Percentiles rank a stretch among this genome's conserved stretches.
These are phyloP conservation scores for Astropecten irregularis DNA, from an alignment of 53 echinoderm and acorn worm genomes.

Conservation along the genomic window DNA sequence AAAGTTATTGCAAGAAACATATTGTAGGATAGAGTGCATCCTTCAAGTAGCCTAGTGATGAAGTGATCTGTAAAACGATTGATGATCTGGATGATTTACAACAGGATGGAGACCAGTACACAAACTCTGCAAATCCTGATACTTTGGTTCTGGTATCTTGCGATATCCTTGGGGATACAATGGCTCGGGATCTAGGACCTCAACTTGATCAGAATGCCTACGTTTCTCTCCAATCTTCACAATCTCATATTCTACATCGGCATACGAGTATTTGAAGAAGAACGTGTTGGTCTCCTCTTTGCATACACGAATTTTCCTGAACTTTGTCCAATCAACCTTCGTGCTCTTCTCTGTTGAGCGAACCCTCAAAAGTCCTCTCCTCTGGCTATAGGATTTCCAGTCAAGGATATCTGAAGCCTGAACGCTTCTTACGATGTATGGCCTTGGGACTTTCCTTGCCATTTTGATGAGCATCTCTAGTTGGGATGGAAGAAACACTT, in stretches of 20 bases:
- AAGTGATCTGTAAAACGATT: slow-evolving; percentile 6
- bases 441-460: slow-evolving; percentile 21
- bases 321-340: slow-evolving; percentile 51
- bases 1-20: no score
- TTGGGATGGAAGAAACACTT: slow-evolving; percentile 55
- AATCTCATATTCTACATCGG: neutral
- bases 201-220: neutral
- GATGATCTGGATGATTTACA: slow-evolving; percentile 12
- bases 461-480: slow-evolving; percentile 43
- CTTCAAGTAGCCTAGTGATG: no score
- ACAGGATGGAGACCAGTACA: slow-evolving; percentile 22
- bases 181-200: neutral
- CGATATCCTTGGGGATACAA: slow-evolving; percentile 1
- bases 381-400: slow-evolving; percentile 39
- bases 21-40: no score
- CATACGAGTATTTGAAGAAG: slow-evolving; percentile 49
- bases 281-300: slow-evolving; percentile 23
- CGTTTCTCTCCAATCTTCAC: neutral
- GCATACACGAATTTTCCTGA: slow-evolving; percentile 6
- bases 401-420: slow-evolving; percentile 55
- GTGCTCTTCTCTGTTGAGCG: slow-evolving; percentile 45
- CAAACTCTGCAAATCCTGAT: slow-evolving; percentile 9
- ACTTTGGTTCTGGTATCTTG: slow-evolving; percentile 11
- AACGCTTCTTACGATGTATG: slow-evolving; percentile 32
- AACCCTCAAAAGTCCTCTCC: slow-evolving; percentile 21